Percentiles rank a stretch among this genome's conserved stretches.
Conservation (phyloP, 2,797 vertebrate genomes). For the Vireo griseus region DNA sequence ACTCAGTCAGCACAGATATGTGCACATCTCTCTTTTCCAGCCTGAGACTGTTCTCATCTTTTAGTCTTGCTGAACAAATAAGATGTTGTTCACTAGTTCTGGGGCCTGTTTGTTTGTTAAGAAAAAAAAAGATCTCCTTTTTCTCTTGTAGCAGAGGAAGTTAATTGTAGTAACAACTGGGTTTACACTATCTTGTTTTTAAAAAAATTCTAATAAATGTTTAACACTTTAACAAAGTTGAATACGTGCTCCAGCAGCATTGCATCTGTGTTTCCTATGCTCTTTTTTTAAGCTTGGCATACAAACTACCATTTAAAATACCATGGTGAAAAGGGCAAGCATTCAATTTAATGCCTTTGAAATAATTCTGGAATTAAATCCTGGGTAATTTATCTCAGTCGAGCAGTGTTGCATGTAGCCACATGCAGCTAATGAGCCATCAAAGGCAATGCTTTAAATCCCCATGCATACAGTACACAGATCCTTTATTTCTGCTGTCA, state of each 20-base stretch:
- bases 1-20: background rate
- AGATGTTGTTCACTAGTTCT: background rate
- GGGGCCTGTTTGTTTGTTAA: background rate
- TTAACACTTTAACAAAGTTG: constrained; percentile 49
- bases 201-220: constrained; percentile 10
- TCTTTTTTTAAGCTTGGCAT: constrained; percentile 29
- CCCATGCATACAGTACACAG: background rate
- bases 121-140: background rate
- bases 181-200: background rate
- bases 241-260: background rate
- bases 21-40: background rate
- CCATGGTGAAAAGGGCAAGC: constrained; percentile 35
- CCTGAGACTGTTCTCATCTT: background rate
- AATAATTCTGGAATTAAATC: constrained; percentile 61
- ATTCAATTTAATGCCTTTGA: constrained; percentile 48
- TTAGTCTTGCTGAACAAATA: background rate
- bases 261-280: constrained; percentile 24
- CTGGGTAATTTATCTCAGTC: constrained; percentile 33
- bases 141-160: background rate
- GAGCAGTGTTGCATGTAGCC: constrained; percentile 16
- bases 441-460: constrained; percentile 35
- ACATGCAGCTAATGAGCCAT: constrained; percentile 31
- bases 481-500: constrained; percentile 43
- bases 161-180: background rate
- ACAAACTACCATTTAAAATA: constrained; percentile 45